A percentile compares a stretch with the other conserved stretches of the same genome.
Evolutionary conservation across 2,888 invertebrate genomes (phyloP).

Genomic region (Thereva unica): DNA sequence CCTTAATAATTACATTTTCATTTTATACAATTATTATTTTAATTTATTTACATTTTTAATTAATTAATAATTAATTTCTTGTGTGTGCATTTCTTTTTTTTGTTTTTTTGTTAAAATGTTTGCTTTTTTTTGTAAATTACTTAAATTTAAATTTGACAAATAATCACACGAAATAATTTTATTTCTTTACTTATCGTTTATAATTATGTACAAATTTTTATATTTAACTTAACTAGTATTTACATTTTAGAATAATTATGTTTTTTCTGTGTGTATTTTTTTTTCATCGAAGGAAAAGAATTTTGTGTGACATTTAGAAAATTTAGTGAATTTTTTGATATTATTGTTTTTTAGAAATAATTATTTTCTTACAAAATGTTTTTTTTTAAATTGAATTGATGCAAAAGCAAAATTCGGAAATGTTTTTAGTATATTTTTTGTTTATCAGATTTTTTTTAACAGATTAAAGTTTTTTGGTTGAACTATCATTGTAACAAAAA

Average conservation of each 20-base stretch:
- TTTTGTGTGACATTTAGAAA: constrained; percentile 3
- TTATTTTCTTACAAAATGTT: too few species aligned
- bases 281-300: constrained; percentile 7
- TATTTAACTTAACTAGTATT: constrained; percentile 23
- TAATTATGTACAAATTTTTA: constrained; percentile 22
- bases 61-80: too few species aligned
- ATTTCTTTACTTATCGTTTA: constrained; percentile 15
- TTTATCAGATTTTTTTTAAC: too few species aligned
- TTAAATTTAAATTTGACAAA: constrained; percentile 32
- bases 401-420: too few species aligned
- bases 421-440: too few species aligned
- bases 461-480: too few species aligned
- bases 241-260: constrained; percentile 9
- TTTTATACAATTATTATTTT: too few species aligned
- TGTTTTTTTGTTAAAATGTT: constrained; percentile 9
- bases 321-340: neutral
- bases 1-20: too few species aligned
- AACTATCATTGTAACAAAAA: too few species aligned
- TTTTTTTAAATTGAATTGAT: too few species aligned
- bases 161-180: constrained; percentile 32
- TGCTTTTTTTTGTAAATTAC: constrained; percentile 19
- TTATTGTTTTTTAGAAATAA: too few species aligned
- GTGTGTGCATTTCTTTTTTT: neutral
- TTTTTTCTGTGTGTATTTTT: constrained; percentile 8
- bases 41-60: too few species aligned